phyloP scores from a whole-genome alignment of 2,888 invertebrate genomes.

The Oscheius myriophilus region DNA sequence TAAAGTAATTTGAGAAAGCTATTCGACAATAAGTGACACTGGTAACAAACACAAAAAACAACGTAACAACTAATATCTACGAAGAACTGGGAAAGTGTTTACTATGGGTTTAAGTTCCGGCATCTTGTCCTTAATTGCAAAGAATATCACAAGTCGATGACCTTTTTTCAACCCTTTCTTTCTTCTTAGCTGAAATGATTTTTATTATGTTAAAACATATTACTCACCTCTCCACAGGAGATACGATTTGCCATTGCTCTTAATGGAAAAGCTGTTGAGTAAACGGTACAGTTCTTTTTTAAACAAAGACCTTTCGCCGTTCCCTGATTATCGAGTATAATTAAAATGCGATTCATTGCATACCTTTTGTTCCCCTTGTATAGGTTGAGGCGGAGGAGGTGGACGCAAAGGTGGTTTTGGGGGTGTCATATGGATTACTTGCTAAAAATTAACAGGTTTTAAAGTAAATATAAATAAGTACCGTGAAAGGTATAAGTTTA shows the following conservation, averaged over 20 bases:
- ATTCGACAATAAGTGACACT: background rate
- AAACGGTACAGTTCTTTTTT: background rate
- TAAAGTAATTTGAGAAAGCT: too few species aligned
- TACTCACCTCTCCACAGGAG: constrained; percentile 2
- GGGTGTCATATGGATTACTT: background rate
- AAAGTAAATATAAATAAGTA: too few species aligned
- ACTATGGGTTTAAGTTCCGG: too few species aligned
- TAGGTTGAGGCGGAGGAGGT: background rate
- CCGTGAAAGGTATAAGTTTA: too few species aligned
- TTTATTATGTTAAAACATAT: background rate
- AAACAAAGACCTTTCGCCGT: background rate
- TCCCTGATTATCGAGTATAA: background rate
- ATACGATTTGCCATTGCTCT: background rate
- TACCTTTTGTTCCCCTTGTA: background rate
- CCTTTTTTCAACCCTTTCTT: constrained; percentile 3
- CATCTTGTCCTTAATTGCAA: constrained; percentile 1
- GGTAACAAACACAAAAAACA: background rate
- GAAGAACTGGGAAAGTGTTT: background rate
- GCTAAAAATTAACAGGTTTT: too few species aligned
- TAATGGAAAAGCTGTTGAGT: background rate
- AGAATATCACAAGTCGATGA: constrained; percentile 3
- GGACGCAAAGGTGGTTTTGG: background rate
- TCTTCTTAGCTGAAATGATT: constrained; percentile 7
- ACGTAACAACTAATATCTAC: background rate
- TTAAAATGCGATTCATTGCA: background rate